phyloP scores from a whole-genome alignment of 2,113 vertebrate species.

The Mirza zaza region DNA sequence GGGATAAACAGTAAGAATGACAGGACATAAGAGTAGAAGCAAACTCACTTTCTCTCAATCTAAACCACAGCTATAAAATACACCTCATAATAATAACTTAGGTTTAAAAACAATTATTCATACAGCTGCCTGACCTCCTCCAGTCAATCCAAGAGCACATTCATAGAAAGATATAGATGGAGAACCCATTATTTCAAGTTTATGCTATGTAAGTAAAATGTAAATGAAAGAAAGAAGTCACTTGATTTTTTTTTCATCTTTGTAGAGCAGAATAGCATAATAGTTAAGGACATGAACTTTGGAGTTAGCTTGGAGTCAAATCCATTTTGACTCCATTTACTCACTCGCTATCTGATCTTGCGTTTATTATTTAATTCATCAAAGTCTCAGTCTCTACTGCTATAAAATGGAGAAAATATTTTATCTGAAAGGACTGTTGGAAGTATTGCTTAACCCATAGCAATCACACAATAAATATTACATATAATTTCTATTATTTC shows the following conservation, averaged over 20 bases:
- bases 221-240: neutral
- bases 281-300: neutral
- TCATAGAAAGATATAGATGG: neutral
- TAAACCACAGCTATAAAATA: constrained; percentile 14
- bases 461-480: neutral
- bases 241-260: neutral
- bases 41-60: constrained; percentile 1
- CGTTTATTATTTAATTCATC: neutral
- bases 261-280: neutral
- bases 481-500: neutral
- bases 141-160: neutral
- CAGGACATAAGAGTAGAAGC: neutral
- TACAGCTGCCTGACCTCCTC: neutral
- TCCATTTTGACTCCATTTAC: neutral
- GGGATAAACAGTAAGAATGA: neutral
- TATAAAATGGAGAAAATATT: constrained; percentile 10
- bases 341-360: neutral
- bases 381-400: neutral
- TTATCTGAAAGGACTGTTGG: neutral
- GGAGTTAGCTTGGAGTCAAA: neutral
- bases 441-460: neutral
- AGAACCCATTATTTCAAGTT: neutral
- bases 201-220: constrained; percentile 16
- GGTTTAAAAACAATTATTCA: neutral
- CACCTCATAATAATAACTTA: neutral